Conservation (phyloP, 2,888 invertebrate species). For the Amphimallon solstitiale region DNA sequence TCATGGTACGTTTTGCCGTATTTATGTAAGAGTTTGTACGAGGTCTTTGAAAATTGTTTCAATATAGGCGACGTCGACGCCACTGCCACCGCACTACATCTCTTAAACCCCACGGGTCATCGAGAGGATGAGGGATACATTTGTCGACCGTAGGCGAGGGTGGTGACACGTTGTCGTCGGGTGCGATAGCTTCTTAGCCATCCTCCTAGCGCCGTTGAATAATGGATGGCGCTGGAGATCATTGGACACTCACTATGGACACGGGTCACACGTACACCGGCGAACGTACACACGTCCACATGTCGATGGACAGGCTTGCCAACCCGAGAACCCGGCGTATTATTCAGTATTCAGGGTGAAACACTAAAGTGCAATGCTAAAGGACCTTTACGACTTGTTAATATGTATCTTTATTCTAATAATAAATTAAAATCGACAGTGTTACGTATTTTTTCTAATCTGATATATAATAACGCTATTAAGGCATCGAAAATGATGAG, state of each 20-base stretch:
- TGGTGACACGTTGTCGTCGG: slow-evolving; percentile 56
- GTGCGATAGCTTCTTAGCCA: slow-evolving; percentile 60
- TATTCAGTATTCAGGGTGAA: slow-evolving; percentile 40
- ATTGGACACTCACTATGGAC: slow-evolving; percentile 57
- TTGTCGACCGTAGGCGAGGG: slow-evolving; percentile 54
- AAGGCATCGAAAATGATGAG: too few species aligned
- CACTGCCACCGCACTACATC: slow-evolving; percentile 36
- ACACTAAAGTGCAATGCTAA: slow-evolving; percentile 33
- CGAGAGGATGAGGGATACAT: slow-evolving; percentile 58
- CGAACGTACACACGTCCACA: neutral
- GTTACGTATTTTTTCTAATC: slow-evolving; percentile 6
- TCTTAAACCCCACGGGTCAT: slow-evolving; percentile 53
- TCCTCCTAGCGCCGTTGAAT: slow-evolving; percentile 58
- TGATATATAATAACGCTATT: too few species aligned
- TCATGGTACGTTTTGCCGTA: too few species aligned
- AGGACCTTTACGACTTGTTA: slow-evolving; percentile 30
- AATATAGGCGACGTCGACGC: slow-evolving; percentile 10
- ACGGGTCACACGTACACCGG: slow-evolving; percentile 52
- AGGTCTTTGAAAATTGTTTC: neutral
- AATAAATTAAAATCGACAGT: slow-evolving; percentile 29
- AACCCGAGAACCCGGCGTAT: slow-evolving; percentile 20
- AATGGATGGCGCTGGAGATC: slow-evolving; percentile 60
- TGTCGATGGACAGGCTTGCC: neutral
- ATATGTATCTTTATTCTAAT: slow-evolving; percentile 18
- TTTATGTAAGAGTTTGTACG: too few species aligned